A percentile compares a stretch with the other conserved stretches of the same genome.
Conservation (phyloP, 2,113 vertebrate genomes). For the Pseudonaja textilis region DNA sequence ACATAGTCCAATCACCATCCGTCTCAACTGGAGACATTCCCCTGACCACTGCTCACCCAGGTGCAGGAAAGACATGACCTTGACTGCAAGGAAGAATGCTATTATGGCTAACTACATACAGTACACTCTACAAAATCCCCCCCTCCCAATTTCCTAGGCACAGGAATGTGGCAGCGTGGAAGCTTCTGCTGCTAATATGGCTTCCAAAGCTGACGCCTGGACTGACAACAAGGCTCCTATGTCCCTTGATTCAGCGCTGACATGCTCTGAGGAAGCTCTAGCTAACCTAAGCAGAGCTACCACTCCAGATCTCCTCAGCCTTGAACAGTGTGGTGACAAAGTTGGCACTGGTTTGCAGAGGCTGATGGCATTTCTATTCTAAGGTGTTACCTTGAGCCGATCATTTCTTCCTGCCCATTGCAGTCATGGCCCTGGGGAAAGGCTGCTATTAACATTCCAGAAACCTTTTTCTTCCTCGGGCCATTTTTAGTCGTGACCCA, state of each 20-base stretch:
- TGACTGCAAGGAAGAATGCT: no score
- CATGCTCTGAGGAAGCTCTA: not conserved
- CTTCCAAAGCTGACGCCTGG: no score
- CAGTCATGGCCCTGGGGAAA: not conserved
- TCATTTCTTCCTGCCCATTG: not conserved
- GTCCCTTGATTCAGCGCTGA: not conserved
- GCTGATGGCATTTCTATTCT: not conserved
- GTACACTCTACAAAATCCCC: no score
- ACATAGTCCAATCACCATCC: no score
- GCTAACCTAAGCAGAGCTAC: not conserved
- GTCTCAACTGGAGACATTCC: no score
- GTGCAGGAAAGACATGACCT: no score
- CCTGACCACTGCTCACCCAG: no score
- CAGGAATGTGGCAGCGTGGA: no score
- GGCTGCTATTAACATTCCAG: constrained; percentile 5
- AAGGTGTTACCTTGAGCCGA: constrained; percentile 15
- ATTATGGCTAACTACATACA: no score
- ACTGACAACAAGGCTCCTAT: not conserved
- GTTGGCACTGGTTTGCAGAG: constrained; percentile 9
- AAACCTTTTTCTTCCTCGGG: not conserved
- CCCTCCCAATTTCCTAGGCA: no score
- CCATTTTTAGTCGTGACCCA: constrained; percentile 46
- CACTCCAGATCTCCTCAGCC: not conserved
- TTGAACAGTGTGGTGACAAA: constrained; percentile 21
- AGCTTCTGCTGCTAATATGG: no score